Conservation (phyloP, 1,140 invertebrate genomes). For the Pseudomyrmex sp. region DNA sequence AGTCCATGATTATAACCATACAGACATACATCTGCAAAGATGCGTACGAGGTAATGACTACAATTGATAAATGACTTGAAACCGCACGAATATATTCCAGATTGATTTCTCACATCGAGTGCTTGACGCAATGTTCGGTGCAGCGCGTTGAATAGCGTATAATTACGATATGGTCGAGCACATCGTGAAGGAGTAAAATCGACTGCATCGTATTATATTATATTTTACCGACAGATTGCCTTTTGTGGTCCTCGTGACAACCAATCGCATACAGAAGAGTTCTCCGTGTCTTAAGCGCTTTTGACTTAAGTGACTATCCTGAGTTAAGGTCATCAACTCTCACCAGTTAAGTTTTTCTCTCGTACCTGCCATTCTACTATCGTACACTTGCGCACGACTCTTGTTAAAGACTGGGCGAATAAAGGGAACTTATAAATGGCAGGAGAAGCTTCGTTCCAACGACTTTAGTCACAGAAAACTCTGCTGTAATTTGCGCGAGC, state of each 20-base stretch:
- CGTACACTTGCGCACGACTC: too few relatives aligned
- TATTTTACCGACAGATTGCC: conserved; percentile 5
- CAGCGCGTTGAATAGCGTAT: background rate
- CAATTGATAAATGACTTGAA: conserved; percentile 30
- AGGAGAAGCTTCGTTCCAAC: too few relatives aligned
- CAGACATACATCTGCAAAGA: background rate
- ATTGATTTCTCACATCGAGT: conserved; percentile 36
- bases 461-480: too few relatives aligned
- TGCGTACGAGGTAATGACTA: conserved; percentile 9
- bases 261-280: conserved; percentile 7
- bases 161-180: conserved; percentile 38
- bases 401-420: too few relatives aligned
- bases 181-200: conserved; percentile 39
- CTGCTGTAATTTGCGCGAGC: conserved; percentile 44
- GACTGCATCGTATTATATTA: background rate
- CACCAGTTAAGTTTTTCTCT: too few relatives aligned
- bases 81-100: background rate
- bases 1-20: conserved; percentile 13
- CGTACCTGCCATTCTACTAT: too few relatives aligned
- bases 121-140: background rate
- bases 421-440: too few relatives aligned
- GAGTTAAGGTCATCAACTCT: too few relatives aligned
- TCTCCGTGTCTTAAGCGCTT: too few relatives aligned
- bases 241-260: conserved; percentile 9
- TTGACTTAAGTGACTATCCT: too few relatives aligned